Conservation (phyloP, 2,113 vertebrate species). For the Montifringilla adamsi region DNA sequence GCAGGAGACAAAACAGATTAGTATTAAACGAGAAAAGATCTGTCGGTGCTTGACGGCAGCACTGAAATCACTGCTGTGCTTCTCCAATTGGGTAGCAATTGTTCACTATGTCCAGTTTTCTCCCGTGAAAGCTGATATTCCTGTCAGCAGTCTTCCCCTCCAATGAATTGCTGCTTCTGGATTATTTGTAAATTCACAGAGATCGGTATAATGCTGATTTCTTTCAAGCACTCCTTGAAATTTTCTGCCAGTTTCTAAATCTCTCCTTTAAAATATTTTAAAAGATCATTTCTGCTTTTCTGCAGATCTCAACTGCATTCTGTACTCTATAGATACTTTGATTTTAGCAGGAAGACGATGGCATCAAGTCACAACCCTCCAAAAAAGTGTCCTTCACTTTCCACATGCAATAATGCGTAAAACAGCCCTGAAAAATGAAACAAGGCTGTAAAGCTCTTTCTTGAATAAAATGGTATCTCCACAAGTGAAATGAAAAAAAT, state of each 20-base stretch:
- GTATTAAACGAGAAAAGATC: background rate
- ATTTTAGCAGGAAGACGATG: background rate
- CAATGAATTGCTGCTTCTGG: background rate
- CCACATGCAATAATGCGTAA: background rate
- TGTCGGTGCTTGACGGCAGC: background rate
- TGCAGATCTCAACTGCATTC: background rate
- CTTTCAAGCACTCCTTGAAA: background rate
- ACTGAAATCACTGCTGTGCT: background rate
- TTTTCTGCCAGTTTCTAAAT: conserved; percentile 32
- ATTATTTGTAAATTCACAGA: conserved; percentile 30
- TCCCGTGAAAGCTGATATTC: background rate
- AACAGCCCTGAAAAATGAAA: background rate
- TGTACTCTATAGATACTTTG: background rate
- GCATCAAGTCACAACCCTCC: background rate
- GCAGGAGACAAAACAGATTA: background rate
- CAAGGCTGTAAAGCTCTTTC: background rate
- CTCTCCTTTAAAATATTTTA: background rate
- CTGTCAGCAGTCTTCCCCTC: background rate
- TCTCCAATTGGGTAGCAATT: background rate
- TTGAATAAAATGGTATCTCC: background rate
- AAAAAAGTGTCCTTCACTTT: background rate
- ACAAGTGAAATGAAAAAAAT: background rate
- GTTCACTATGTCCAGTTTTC: background rate
- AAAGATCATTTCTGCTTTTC: background rate
- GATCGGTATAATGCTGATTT: background rate